phyloP scores from a whole-genome alignment of 2,888 invertebrate genomes.

The Macrostomum cliftonense region DNA sequence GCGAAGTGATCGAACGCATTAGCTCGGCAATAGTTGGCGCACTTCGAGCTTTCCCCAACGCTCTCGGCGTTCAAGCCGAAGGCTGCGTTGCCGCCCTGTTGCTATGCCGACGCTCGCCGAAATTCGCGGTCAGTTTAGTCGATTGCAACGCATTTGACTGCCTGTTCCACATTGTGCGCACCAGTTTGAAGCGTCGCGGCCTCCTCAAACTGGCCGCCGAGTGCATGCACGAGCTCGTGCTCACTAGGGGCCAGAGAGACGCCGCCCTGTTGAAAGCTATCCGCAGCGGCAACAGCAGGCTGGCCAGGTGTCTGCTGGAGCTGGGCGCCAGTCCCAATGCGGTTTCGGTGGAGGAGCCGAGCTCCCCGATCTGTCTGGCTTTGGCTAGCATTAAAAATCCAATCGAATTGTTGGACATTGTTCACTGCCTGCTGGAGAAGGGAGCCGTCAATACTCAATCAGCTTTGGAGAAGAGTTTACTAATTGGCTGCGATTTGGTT shows the following conservation, averaged over 20 bases:
- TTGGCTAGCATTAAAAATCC: conserved; percentile 6
- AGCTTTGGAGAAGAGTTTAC: conserved; percentile 19
- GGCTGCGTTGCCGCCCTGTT: conserved; percentile 16
- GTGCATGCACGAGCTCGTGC: conserved; percentile 24
- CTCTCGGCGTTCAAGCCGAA: conserved; percentile 20
- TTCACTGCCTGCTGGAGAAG: conserved; percentile 20
- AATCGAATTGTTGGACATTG: conserved; percentile 19
- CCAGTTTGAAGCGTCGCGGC: conserved; percentile 12
- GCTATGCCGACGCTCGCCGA: conserved; percentile 24
- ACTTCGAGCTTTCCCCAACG: conserved; percentile 16
- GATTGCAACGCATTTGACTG: conserved; percentile 16
- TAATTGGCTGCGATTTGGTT: conserved; percentile 17
- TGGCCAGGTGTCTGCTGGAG: conserved; percentile 24
- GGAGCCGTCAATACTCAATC: conserved; percentile 19
- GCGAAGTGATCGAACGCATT: conserved; percentile 14
- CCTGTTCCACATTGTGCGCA: conserved; percentile 16
- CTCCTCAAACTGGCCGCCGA: conserved; percentile 23
- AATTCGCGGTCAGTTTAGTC: conserved; percentile 15
- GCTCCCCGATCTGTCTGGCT: no score
- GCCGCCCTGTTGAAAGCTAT: conserved; percentile 24
- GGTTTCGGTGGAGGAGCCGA: conserved; percentile 13
- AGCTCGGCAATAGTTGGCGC: conserved; percentile 13
- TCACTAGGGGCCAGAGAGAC: conserved; percentile 22
- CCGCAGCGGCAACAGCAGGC: conserved; percentile 20
- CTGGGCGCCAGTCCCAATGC: conserved; percentile 26